Conservation (phyloP, 2,113 vertebrate genomes). For the Mus pahari region DNA sequence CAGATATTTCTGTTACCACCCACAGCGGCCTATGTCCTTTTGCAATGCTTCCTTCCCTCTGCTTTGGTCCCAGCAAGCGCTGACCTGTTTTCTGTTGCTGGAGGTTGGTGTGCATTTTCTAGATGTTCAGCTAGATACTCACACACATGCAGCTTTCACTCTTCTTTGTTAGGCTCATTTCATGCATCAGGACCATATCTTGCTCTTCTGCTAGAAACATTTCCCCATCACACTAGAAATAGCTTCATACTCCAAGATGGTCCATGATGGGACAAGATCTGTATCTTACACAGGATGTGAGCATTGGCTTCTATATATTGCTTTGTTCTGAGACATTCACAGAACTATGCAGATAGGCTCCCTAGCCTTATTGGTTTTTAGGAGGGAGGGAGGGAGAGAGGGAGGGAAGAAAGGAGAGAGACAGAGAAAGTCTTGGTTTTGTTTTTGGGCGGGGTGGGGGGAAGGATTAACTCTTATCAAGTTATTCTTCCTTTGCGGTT, state of each 20-base stretch:
- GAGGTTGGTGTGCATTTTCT: neutral
- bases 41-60: neutral
- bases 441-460: neutral
- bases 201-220: neutral
- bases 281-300: neutral
- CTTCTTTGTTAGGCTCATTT: neutral
- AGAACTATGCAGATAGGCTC: neutral
- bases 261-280: neutral
- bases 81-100: neutral
- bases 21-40: neutral
- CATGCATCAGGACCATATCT: neutral
- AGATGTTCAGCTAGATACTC: neutral
- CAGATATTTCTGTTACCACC: neutral
- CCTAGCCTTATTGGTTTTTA: neutral
- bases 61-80: neutral
- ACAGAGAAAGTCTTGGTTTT: neutral
- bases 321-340: constrained; percentile 50
- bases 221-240: neutral
- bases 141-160: neutral
- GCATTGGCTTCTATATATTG: neutral
- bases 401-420: no score
- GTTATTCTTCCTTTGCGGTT: constrained; percentile 34
- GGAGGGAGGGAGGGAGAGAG: neutral
- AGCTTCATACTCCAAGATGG: neutral
- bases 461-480: neutral